These are phyloP conservation scores for Octodon degus DNA, from an alignment of 2,113 vertebrate species.

Conservation along the genomic window DNA sequence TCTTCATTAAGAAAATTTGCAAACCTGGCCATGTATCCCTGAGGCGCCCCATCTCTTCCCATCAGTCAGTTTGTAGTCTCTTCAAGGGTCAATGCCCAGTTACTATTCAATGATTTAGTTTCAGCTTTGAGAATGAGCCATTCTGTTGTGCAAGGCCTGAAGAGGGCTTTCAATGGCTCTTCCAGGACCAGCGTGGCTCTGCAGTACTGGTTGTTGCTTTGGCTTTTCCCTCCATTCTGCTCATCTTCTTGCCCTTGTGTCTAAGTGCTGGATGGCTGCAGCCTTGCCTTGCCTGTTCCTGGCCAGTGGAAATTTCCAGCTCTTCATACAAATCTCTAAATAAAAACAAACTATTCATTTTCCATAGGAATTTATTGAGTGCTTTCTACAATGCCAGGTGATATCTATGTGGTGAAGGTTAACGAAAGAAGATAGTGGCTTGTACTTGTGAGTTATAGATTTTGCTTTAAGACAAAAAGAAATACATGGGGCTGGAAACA, in stretches of 20 bases:
- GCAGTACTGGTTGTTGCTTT: too few species aligned
- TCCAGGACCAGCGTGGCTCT: not conserved
- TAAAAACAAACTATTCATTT: not conserved
- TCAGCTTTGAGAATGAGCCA: not conserved
- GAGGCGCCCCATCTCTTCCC: not conserved
- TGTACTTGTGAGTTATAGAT: not conserved
- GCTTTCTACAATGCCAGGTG: not conserved
- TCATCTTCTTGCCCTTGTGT: not conserved
- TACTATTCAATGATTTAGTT: not conserved
- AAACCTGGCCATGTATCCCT: not conserved
- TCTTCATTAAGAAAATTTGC: not conserved
- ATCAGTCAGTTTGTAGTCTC: not conserved
- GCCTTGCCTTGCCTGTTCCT: conserved; percentile 11
- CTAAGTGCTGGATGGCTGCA: not conserved
- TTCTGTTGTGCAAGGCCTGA: not conserved
- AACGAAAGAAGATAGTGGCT: not conserved
- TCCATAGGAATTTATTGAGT: not conserved
- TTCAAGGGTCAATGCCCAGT: not conserved
- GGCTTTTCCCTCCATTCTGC: too few species aligned
- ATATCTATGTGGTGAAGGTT: not conserved
- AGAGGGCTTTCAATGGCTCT: not conserved
- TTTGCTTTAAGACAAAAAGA: not conserved
- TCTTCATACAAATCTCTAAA: not conserved
- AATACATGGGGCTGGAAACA: not conserved
- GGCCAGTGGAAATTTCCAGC: not conserved